Conservation (phyloP, 2,888 invertebrate species). For the Apocheima hispidaria region DNA sequence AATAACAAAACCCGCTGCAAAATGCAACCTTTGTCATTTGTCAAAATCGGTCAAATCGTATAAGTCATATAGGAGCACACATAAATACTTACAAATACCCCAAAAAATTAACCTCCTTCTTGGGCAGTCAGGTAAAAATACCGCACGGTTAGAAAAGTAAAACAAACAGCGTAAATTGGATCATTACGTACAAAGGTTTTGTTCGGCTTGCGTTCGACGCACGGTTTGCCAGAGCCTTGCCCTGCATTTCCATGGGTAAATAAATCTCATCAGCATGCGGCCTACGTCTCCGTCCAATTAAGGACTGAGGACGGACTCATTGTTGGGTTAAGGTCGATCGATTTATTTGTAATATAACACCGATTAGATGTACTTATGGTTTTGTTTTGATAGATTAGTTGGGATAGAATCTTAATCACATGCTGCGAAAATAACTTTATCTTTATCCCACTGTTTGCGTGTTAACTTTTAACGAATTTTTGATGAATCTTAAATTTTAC, state of each 20-base stretch:
- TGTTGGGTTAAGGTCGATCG: constrained; percentile 65
- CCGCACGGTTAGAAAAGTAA: constrained; percentile 9
- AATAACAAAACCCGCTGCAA: no score
- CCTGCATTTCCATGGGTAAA: constrained; percentile 53
- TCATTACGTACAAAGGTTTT: constrained; percentile 24
- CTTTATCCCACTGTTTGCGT: no score
- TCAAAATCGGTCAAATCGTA: no score
- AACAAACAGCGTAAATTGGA: constrained; percentile 20
- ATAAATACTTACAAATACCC: no score
- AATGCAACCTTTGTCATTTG: no score
- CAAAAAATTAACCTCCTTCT: no score
- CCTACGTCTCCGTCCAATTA: constrained; percentile 55
- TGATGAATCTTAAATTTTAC: no score
- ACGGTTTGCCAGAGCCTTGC: constrained; percentile 51
- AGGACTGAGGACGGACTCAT: constrained; percentile 60
- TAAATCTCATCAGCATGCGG: constrained; percentile 59
- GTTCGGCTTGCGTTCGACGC: constrained; percentile 11
- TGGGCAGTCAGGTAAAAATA: not conserved
- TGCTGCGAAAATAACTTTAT: no score
- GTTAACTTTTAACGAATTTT: no score
- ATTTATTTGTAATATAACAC: constrained; percentile 40
- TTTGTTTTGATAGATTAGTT: constrained; percentile 33
- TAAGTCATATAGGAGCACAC: no score
- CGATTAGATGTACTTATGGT: constrained; percentile 30
- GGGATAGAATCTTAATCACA: no score